These are phyloP conservation scores for Carapus acus DNA, from an alignment of 2,797 vertebrate species.

Conservation along the genomic window DNA sequence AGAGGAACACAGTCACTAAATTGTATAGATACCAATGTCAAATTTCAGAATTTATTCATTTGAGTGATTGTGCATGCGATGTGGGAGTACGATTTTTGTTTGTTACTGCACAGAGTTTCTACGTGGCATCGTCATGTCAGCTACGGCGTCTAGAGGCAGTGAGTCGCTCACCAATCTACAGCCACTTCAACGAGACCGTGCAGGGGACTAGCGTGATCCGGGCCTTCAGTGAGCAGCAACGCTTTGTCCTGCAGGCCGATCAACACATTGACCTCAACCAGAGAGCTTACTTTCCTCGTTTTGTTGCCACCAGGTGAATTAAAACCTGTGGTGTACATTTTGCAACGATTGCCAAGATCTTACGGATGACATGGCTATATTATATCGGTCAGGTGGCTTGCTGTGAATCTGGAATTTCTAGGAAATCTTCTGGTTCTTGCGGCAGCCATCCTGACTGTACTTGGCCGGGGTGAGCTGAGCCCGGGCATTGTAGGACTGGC, in stretches of 20 bases:
- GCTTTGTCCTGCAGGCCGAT: constrained; percentile 73
- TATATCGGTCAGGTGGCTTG: constrained; percentile 79
- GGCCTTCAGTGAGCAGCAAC: constrained; percentile 75
- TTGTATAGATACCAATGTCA: too few species aligned
- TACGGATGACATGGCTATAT: neutral
- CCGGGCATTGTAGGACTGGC: constrained; percentile 85
- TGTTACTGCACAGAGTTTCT: constrained; percentile 74
- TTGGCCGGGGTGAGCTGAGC: constrained; percentile 73
- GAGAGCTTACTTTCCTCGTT: constrained; percentile 77
- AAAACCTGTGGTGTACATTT: neutral
- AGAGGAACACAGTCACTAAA: too few species aligned
- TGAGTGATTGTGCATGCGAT: too few species aligned
- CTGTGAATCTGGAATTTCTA: constrained; percentile 81
- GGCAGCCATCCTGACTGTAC: constrained; percentile 77
- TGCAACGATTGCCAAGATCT: too few species aligned
- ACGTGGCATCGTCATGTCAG: constrained; percentile 83
- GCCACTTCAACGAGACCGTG: constrained; percentile 83
- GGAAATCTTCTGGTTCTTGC: constrained; percentile 82
- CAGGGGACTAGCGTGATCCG: constrained; percentile 79
- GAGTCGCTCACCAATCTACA: constrained; percentile 83
- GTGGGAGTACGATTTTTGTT: neutral
- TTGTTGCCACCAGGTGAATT: constrained; percentile 83
- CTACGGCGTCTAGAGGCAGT: constrained; percentile 81
- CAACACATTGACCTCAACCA: constrained; percentile 77
- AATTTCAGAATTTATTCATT: too few species aligned